A percentile compares a stretch with the other conserved stretches of the same genome.
Evolutionary conservation across 2,113 vertebrate species (phyloP).

Genomic region (Platysternon megacephalum): DNA sequence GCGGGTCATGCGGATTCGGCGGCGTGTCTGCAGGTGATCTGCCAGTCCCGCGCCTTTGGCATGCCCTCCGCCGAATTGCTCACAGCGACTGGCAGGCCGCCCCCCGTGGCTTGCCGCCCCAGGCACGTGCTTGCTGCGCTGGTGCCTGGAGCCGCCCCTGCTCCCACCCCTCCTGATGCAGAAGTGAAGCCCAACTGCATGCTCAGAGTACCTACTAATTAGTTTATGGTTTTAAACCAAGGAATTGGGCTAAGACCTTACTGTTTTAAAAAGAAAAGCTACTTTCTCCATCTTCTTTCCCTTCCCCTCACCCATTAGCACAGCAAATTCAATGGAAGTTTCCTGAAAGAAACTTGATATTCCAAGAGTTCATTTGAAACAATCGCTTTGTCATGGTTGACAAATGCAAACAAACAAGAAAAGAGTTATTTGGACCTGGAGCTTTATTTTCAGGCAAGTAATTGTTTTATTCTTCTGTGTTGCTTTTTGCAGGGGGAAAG

Average conservation of each 20-base stretch:
- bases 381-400: not conserved
- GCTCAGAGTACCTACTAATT: not conserved
- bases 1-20: too few species aligned
- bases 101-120: too few species aligned
- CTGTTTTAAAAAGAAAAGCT: not conserved
- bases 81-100: too few species aligned
- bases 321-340: too few species aligned
- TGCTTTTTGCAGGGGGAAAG: not conserved
- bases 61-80: too few species aligned
- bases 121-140: too few species aligned
- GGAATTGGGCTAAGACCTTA: not conserved
- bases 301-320: not conserved
- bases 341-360: too few species aligned
- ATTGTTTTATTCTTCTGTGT: too few species aligned
- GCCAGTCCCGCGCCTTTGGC: too few species aligned
- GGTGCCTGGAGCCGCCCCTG: too few species aligned
- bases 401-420: not conserved
- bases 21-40: too few species aligned
- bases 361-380: not conserved
- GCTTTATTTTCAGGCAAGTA: not conserved
- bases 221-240: not conserved
- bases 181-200: not conserved
- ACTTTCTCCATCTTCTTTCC: not conserved
- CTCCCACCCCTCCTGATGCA: not conserved
- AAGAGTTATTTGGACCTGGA: not conserved